Base-by-base conservation (phyloP, 2,797 vertebrate species). In the Cygnus olor region DNA sequence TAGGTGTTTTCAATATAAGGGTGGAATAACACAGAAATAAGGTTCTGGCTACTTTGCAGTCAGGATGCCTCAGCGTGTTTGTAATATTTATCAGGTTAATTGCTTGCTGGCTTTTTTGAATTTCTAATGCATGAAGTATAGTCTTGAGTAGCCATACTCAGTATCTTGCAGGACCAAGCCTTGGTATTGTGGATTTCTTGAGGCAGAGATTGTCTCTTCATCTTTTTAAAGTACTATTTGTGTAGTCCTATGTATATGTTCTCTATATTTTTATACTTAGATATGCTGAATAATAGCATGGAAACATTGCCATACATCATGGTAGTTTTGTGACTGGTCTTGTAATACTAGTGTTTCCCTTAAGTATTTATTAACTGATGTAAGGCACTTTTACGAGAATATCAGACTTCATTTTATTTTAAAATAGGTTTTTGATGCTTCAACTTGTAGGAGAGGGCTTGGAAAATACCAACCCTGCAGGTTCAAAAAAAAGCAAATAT, bases 401-500 rank as follows among this genome's bases (percentile, higher is more conserved):
- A 49, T 22, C n/a, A 1, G 18, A 6, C 71, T 83, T 80, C 0
- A 15, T 72, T 92, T 65, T 1, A 22, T 68, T 93, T 83, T 24
- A 22, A 89, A 85, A 66, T 22, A 69, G 11, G 13, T 8, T 69
- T 74, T 78, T 74, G n/a, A 47, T 51, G 77, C 28, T 88, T 88
- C 11, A 3, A 13, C 47, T 71, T 44, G 42, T 45, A 20, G 42
- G 44, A 20, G n/a, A 42, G 38, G 38, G 28, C 64, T 47, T 32
- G 25, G 66, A 53, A 88, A 93, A 64, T 17, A 65, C 4, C 63
- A 54, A 17, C 24, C 9, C 34, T n/a, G 66, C 36, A 45, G 85
- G 84, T 90, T 86, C 47, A 81, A 89, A 63, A 86, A 88, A 84
- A 78, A 57, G 84, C 63, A 89, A 79, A 78, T 61, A 54, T 84